Evolutionary conservation across 2,113 vertebrate genomes (phyloP), one percentile per base, ranked within the genome.

Genomic region (Cinclus cinclus): DNA sequence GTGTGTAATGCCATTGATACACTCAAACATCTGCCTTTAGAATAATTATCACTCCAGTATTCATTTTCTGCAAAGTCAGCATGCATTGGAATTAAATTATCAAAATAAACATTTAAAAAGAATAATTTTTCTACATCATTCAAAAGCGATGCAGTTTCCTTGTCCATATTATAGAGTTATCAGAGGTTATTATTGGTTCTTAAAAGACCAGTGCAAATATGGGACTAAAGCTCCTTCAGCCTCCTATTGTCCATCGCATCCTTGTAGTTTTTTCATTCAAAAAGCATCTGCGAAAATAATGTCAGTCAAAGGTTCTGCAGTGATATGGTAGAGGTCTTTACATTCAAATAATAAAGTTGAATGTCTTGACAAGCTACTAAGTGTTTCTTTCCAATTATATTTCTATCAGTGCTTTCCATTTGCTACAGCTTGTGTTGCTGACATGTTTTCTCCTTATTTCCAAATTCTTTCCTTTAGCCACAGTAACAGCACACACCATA

Each of bases 161-260:
- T 50, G 8, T 55, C 39, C 4, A 3, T 63, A 70, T 44, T 56
- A 30, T 39, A 13, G 7, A 68, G 7, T 14, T 47, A 30, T 39
- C 19, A 37, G 83, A 75, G n/a, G 5, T 75, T 70, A 23, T 53
- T 70, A 27, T 12, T 64, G 1, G 1, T 50, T 71, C 82, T 71
- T 64, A 18, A 22, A 73, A 75, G 11, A 42, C 2, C 3, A 17
- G 18, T 56, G 23, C 12, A 59, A 78, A 76, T 7, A 21, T 15
- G 20, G 13, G 17, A 68, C 19, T 47, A 76, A 90, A 73, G 1
- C 10, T 70, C 22, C 28, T 58, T 31, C 33, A 70, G 27, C 10
- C 17, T 79, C 37, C 9, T 49, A 9, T 46, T 75, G n/a, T 13
- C 9, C 64, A 5, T 63, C 27, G 28, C 0, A 0, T 39, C 16